Conservation (phyloP, 2,888 invertebrate species). For the Macrophya annulata region DNA sequence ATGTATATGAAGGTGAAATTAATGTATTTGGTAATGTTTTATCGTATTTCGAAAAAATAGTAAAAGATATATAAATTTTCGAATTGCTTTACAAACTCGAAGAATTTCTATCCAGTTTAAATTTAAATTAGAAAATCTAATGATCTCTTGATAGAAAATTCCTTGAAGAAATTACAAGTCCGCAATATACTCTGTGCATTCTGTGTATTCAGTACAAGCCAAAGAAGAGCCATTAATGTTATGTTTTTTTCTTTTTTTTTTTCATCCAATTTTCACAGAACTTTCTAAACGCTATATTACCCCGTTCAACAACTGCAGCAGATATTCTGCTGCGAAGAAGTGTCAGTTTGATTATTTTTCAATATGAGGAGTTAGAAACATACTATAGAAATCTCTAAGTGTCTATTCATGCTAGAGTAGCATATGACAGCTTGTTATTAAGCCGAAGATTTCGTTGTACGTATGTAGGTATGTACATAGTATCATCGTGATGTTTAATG, state of each 20-base stretch:
- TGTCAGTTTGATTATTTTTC: conserved; percentile 42
- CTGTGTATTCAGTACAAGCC: neutral
- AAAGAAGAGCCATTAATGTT: conserved; percentile 15
- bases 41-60: too few species aligned
- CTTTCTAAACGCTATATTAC: conserved; percentile 41
- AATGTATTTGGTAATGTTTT: too few species aligned
- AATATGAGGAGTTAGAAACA: neutral
- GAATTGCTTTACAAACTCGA: neutral
- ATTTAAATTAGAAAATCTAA: neutral
- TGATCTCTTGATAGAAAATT: neutral
- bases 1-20: too few species aligned
- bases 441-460: neutral
- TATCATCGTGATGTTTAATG: neutral
- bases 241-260: neutral
- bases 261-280: conserved; percentile 43
- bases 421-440: conserved; percentile 20
- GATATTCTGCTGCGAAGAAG: neutral
- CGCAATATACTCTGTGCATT: neutral
- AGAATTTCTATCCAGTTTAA: neutral
- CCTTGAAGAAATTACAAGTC: neutral
- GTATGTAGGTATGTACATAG: neutral
- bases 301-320: neutral
- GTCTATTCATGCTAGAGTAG: neutral
- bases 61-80: neutral
- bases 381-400: neutral